Conservation (phyloP, 2,888 invertebrate genomes). For the Criorhina ranunculi region DNA sequence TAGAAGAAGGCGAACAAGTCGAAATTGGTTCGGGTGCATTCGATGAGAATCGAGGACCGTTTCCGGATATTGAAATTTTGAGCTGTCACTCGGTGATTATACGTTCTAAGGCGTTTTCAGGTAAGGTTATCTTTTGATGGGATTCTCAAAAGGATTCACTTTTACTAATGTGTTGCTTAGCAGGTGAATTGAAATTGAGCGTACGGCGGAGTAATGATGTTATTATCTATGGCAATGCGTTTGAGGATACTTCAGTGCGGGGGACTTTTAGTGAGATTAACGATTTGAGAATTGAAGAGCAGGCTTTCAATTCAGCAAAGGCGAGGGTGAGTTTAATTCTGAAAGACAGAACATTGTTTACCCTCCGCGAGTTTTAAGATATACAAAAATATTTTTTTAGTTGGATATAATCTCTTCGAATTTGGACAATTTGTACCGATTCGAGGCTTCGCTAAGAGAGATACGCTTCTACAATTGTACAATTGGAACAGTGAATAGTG, state of each 20-base stretch:
- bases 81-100: constrained; percentile 81
- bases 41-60: constrained; percentile 81
- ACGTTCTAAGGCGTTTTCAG: constrained; percentile 80
- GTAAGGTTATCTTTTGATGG: constrained; percentile 77
- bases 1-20: constrained; percentile 79
- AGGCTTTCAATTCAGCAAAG: constrained; percentile 81
- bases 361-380: constrained; percentile 65
- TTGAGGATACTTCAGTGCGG: constrained; percentile 81
- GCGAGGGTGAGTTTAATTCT: constrained; percentile 79
- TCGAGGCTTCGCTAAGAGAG: constrained; percentile 82
- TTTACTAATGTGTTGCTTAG: constrained; percentile 71
- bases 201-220: constrained; percentile 80
- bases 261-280: constrained; percentile 80
- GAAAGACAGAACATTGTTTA: constrained; percentile 68
- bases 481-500: constrained; percentile 80
- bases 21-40: constrained; percentile 82
- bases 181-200: constrained; percentile 81
- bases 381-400: constrained; percentile 78
- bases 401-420: constrained; percentile 80
- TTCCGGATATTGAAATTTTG: constrained; percentile 82
- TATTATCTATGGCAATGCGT: constrained; percentile 80
- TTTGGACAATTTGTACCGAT: constrained; percentile 80
- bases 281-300: constrained; percentile 80
- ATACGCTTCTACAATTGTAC: constrained; percentile 81
- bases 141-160: background rate